phyloP scores from a whole-genome alignment of 2,113 vertebrate species.

The Cyphomyrus discorhynchus region DNA sequence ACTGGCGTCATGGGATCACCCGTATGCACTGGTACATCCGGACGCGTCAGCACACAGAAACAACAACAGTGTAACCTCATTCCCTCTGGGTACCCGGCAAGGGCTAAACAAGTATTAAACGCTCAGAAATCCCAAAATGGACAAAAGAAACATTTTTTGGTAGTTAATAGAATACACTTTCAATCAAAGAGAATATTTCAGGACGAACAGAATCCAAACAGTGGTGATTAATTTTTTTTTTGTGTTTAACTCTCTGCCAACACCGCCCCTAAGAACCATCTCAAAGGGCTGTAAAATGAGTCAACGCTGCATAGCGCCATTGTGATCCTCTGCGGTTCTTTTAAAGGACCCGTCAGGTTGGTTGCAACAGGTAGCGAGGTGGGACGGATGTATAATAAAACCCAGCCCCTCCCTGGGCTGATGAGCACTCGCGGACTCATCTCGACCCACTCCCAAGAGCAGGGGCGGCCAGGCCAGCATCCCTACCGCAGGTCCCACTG shows the following conservation, averaged over 20 bases:
- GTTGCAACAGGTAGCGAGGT: neutral
- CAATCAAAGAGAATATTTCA: neutral
- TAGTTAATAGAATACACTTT: neutral
- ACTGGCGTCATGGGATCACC: neutral
- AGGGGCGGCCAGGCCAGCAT: neutral
- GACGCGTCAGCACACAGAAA: neutral
- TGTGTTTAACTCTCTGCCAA: neutral
- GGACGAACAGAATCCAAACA: neutral
- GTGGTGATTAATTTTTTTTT: neutral
- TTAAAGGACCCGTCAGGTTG: neutral
- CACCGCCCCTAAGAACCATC: neutral
- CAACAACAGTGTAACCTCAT: neutral
- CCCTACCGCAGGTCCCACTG: neutral
- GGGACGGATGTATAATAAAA: neutral
- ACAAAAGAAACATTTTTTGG: neutral
- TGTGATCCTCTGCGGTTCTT: neutral
- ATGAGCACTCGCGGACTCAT: neutral
- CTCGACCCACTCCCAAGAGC: neutral
- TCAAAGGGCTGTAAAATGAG: neutral
- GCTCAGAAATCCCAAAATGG: neutral
- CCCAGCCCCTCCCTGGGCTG: neutral
- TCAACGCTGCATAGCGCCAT: neutral
- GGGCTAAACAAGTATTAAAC: neutral
- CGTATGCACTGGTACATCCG: neutral
- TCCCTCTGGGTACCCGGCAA: neutral